A percentile compares a stretch with the other conserved stretches of the same genome.
Conservation (phyloP, 2,113 vertebrate genomes). For the Anhinga rufa region DNA sequence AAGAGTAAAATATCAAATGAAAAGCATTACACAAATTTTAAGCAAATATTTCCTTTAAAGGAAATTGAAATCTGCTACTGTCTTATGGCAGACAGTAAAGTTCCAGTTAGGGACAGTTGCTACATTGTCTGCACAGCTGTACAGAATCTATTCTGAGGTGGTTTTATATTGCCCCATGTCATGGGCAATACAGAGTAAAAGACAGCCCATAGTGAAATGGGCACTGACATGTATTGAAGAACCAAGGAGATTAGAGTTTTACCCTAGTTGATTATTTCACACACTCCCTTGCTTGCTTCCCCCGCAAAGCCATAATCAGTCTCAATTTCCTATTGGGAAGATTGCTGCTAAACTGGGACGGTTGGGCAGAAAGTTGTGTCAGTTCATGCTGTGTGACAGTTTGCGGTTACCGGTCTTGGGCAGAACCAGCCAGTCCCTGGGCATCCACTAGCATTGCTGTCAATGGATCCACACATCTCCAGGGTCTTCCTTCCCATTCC, state of each 20-base stretch:
- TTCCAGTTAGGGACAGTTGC: not conserved
- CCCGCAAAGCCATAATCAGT: not conserved
- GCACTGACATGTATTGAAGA: not conserved
- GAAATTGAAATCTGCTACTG: not conserved
- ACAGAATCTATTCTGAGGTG: not conserved
- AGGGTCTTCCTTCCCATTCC: not conserved
- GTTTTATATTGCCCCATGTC: not conserved
- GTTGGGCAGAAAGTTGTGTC: rapidly evolving
- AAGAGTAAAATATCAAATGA: not conserved
- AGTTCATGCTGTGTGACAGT: not conserved
- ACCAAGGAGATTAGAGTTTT: not conserved
- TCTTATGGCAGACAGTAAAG: not conserved
- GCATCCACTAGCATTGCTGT: not conserved
- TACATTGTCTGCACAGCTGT: not conserved
- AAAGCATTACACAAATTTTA: not conserved
- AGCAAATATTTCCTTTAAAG: not conserved
- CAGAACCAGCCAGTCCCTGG: not conserved
- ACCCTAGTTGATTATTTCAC: not conserved
- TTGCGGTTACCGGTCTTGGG: not conserved
- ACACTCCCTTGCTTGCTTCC: rapidly evolving
- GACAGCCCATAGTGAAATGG: not conserved
- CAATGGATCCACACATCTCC: not conserved
- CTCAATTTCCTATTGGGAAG: not conserved
- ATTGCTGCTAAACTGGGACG: not conserved
- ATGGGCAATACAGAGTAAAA: not conserved